Conservation (phyloP, 2,113 vertebrate genomes). For the Cisticola juncidis region DNA sequence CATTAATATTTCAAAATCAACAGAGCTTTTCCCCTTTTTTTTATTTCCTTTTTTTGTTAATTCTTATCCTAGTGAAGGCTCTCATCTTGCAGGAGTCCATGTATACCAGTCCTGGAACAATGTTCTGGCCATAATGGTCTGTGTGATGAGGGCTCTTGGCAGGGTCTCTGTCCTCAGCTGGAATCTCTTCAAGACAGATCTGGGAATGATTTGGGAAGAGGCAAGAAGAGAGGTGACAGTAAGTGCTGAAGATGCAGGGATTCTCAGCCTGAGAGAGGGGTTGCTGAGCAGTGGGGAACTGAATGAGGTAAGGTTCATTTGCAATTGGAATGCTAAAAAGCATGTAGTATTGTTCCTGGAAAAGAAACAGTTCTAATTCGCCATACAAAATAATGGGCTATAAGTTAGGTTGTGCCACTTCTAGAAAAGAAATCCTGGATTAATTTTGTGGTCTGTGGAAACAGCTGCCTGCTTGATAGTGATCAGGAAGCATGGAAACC, state of each 20-base stretch:
- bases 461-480: neutral
- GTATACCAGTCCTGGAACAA: neutral
- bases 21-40: neutral
- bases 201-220: neutral
- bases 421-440: neutral
- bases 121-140: neutral
- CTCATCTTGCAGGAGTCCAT: neutral
- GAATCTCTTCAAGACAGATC: neutral
- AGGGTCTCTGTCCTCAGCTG: neutral
- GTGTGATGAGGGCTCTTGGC: neutral
- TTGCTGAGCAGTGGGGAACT: neutral
- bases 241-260: neutral
- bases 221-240: neutral
- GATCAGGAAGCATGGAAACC: neutral
- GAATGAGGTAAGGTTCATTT: neutral
- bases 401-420: neutral
- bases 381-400: neutral
- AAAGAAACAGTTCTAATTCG: neutral
- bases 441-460: neutral
- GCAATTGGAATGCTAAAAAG: neutral
- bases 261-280: neutral
- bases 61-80: neutral
- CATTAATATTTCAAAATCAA: neutral
- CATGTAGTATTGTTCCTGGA: neutral
- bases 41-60: neutral